A percentile compares a stretch with the other conserved stretches of the same genome.
Evolutionary conservation across 2,797 vertebrate genomes (phyloP).

Genomic region (Pseudochromis fuscus): DNA sequence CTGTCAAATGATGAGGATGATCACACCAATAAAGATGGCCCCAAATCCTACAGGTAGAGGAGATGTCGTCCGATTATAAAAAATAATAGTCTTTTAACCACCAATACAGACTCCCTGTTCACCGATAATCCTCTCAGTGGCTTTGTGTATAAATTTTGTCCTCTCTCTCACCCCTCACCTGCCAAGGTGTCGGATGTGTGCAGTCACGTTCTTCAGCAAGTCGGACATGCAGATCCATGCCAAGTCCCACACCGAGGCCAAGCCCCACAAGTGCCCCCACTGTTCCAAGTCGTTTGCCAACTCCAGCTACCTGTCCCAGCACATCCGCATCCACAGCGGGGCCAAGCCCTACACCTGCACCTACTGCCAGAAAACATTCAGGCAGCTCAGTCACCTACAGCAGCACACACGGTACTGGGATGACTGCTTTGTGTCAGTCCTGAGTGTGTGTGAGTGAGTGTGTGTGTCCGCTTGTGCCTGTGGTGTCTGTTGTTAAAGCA

Average conservation of each 20-base stretch:
- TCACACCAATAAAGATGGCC: conserved; percentile 91
- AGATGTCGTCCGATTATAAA: background rate
- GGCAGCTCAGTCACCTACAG: conserved; percentile 96
- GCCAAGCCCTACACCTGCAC: conserved; percentile 98
- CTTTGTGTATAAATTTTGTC: too few species aligned
- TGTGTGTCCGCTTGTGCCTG: conserved; percentile 4
- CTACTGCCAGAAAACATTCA: conserved; percentile 98
- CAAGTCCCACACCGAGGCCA: conserved; percentile 93
- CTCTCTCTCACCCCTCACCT: conserved; percentile 11
- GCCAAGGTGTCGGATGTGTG: conserved; percentile 96
- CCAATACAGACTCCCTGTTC: background rate
- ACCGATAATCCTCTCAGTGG: too few species aligned
- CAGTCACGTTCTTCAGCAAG: conserved; percentile 98
- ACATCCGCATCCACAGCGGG: conserved; percentile 97
- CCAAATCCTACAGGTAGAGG: conserved; percentile 94
- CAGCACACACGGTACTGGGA: conserved; percentile 77
- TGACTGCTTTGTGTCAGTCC: conserved; percentile 1
- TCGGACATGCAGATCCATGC: conserved; percentile 99
- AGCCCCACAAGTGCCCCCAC: conserved; percentile 98
- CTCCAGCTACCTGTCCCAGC: conserved; percentile 98
- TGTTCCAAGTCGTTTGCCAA: conserved; percentile 99
- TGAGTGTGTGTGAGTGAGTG: conserved; percentile 27
- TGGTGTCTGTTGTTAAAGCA: background rate
- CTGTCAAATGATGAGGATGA: conserved; percentile 96
- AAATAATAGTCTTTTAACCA: background rate